phyloP scores from a whole-genome alignment of 2,888 invertebrate species.

The Strigamia maritima region DNA sequence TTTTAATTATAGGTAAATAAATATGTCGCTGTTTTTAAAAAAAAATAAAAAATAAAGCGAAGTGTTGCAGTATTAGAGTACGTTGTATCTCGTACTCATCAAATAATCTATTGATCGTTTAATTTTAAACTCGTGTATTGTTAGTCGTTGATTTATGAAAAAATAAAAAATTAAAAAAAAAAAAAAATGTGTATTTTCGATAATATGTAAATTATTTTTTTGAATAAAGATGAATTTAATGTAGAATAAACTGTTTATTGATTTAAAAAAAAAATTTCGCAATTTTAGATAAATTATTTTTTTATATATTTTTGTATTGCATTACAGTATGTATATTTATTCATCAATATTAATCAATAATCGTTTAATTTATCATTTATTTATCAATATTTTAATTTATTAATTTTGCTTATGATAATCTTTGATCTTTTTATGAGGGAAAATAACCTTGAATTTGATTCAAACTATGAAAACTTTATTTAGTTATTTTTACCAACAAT shows the following conservation, averaged over 20 bases:
- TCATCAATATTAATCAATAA: too few species aligned
- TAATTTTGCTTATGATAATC: not conserved
- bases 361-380: too few species aligned
- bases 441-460: not conserved
- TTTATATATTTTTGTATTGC: too few species aligned
- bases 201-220: not conserved
- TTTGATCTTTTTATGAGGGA: not conserved
- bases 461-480: too few species aligned
- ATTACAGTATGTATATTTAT: too few species aligned
- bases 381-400: not conserved
- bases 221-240: not conserved
- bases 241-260: too few species aligned
- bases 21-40: not conserved
- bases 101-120: not conserved
- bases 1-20: not conserved
- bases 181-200: not conserved
- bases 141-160: not conserved
- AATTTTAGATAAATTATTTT: too few species aligned
- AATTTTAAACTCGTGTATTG: not conserved
- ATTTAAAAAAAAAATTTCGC: too few species aligned
- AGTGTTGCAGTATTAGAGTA: not conserved
- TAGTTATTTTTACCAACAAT: too few species aligned
- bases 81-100: not conserved
- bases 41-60: not conserved
- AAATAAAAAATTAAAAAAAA: not conserved